Evolutionary conservation across 2,797 vertebrate species (phyloP).

Genomic region (Melanotaenia parkinsoni): DNA sequence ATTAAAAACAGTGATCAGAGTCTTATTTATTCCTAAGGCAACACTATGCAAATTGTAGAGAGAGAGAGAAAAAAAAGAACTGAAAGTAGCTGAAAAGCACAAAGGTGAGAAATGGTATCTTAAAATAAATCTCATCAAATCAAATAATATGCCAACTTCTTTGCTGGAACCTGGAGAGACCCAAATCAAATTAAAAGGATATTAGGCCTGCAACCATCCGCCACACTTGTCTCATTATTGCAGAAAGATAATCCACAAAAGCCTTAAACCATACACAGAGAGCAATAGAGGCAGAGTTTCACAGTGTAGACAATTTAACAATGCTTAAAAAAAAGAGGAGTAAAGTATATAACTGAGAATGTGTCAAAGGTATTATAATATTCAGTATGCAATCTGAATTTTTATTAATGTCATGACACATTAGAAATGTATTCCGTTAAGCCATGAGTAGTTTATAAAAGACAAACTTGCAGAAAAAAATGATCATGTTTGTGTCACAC

Average conservation of each 20-base stretch:
- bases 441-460: constrained; percentile 78
- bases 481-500: constrained; percentile 77
- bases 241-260: constrained; percentile 78
- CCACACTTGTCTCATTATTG: constrained; percentile 78
- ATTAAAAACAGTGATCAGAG: constrained; percentile 70
- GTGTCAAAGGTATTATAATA: constrained; percentile 67
- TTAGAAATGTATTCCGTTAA: constrained; percentile 79
- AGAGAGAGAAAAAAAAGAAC: constrained; percentile 58
- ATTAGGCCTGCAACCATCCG: constrained; percentile 78
- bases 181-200: constrained; percentile 81
- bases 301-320: constrained; percentile 62
- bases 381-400: constrained; percentile 62
- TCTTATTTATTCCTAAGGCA: constrained; percentile 83
- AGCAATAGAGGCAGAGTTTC: constrained; percentile 63
- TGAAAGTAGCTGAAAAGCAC: constrained; percentile 71
- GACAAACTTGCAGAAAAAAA: constrained; percentile 60
- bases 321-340: constrained; percentile 40
- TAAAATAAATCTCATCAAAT: constrained; percentile 77
- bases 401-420: constrained; percentile 72
- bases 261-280: constrained; percentile 69
- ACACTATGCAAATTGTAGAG: constrained; percentile 75
- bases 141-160: constrained; percentile 78
- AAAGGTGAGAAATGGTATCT: constrained; percentile 73
- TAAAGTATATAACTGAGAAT: constrained; percentile 58
- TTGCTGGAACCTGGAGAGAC: constrained; percentile 77